Conservation (phyloP, 2,888 invertebrate species). For the Ceraclea dissimilis region DNA sequence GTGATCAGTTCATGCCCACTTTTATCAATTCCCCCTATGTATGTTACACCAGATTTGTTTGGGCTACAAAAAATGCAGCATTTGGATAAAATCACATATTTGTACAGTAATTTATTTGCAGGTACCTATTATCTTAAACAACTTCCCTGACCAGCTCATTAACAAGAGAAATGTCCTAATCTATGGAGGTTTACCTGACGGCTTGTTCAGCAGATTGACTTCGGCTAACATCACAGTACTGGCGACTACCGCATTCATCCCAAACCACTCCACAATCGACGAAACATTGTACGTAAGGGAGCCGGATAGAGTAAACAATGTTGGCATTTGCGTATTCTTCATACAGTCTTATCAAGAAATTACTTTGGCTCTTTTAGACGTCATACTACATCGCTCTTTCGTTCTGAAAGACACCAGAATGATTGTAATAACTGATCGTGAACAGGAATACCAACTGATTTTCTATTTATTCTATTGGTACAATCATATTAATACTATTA, state of each 20-base stretch:
- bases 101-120: no score
- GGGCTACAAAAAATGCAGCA: no score
- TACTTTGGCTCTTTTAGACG: neutral
- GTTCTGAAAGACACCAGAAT: slow-evolving; percentile 15
- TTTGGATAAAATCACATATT: no score
- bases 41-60: no score
- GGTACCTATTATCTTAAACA: neutral
- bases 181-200: neutral
- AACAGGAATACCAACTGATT: neutral
- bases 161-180: neutral
- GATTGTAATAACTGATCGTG: slow-evolving; percentile 3
- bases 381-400: slow-evolving; percentile 13
- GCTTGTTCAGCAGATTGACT: neutral
- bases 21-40: no score
- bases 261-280: neutral
- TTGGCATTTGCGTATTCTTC: neutral
- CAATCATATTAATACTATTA: slow-evolving; percentile 5
- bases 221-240: neutral
- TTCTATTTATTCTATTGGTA: slow-evolving; percentile 23
- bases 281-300: neutral
- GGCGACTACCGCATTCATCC: neutral
- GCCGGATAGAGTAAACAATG: neutral
- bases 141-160: neutral
- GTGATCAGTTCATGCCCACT: no score
- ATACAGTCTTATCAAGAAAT: neutral